Evolutionary conservation across 2,797 vertebrate species (phyloP).

Genomic region (Catharus ustulatus): DNA sequence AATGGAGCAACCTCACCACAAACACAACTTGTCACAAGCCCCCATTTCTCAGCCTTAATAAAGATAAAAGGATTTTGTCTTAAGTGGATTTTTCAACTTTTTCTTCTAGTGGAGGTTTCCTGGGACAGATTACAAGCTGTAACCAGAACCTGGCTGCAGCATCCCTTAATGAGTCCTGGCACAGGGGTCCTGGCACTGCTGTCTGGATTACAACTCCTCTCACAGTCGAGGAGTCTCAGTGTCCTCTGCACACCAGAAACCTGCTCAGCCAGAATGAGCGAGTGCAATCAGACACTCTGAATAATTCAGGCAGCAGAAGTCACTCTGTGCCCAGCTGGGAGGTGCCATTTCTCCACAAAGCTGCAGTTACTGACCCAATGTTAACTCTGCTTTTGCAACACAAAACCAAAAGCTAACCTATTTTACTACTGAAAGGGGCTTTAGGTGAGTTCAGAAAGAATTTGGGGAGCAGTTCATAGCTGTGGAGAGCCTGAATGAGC

Average conservation of each 20-base stretch:
- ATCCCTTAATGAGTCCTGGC: not conserved
- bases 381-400: not conserved
- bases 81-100: not conserved
- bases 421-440: not conserved
- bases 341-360: not conserved
- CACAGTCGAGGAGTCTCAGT: not conserved
- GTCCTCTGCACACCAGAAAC: not conserved
- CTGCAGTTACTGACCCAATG: not conserved
- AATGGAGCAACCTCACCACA: not conserved
- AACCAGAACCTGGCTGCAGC: not conserved
- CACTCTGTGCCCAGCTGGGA: not conserved
- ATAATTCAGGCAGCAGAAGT: not conserved
- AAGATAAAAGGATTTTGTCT: not conserved
- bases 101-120: not conserved
- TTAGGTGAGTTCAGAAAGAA: not conserved
- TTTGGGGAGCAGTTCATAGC: not conserved
- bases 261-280: not conserved
- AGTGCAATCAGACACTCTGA: not conserved
- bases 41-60: not conserved
- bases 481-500: not conserved
- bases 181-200: not conserved
- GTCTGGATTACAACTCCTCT: not conserved
- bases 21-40: not conserved
- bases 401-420: not conserved
- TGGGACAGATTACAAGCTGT: not conserved